These are phyloP conservation scores for Tromatobia lineatoria DNA, from an alignment of 2,888 invertebrate genomes.

Conservation along the genomic window DNA sequence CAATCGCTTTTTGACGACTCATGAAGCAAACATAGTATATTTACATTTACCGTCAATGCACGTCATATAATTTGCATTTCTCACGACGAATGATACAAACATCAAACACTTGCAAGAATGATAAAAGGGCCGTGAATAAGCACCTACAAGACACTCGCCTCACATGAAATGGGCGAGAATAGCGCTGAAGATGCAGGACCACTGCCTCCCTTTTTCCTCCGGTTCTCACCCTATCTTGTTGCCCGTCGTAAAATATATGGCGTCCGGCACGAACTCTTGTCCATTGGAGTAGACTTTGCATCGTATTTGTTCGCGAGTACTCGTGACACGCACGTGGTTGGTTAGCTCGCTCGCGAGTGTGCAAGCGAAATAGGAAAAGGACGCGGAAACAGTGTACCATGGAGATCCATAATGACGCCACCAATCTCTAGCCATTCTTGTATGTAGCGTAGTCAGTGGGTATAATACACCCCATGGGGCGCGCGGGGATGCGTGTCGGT, in stretches of 20 bases:
- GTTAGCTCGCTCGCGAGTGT: conserved; percentile 1
- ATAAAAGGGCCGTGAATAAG: neutral
- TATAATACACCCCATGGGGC: conserved; percentile 74
- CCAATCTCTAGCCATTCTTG: conserved; percentile 75
- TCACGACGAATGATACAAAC: too few relatives aligned
- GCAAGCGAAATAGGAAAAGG: conserved; percentile 23
- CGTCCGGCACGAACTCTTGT: conserved; percentile 58
- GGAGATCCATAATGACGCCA: conserved; percentile 77
- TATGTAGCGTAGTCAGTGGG: conserved; percentile 57
- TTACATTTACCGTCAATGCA: too few relatives aligned
- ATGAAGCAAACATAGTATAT: too few relatives aligned
- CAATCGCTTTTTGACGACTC: too few relatives aligned
- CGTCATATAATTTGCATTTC: too few relatives aligned
- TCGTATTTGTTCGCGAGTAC: conserved; percentile 53
- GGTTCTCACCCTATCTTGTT: conserved; percentile 25
- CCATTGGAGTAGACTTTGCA: conserved; percentile 51
- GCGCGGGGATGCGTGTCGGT: conserved; percentile 74
- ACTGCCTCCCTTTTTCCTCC: conserved; percentile 23
- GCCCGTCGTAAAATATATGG: conserved; percentile 59
- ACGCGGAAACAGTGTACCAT: conserved; percentile 54
- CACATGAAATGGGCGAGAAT: conserved; percentile 15
- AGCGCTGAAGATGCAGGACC: conserved; percentile 40
- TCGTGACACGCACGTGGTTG: conserved; percentile 54
- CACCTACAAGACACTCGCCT: conserved; percentile 14
- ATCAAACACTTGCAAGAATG: too few relatives aligned